Evolutionary conservation across 2,797 vertebrate species (phyloP).

Genomic region (Acrocephalus scirpaceus): DNA sequence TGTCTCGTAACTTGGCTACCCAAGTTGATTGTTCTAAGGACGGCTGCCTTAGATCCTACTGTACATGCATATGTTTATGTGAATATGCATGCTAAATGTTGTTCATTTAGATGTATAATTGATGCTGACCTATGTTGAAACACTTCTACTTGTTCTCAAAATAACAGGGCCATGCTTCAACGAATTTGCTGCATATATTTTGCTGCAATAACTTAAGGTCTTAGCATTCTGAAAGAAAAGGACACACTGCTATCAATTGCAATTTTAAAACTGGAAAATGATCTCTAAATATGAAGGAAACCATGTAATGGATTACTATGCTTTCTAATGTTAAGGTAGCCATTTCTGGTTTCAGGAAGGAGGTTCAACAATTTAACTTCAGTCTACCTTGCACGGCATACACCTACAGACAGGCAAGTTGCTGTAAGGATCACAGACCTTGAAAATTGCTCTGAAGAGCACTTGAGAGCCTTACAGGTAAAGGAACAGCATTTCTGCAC

Average conservation of each 20-base stretch:
- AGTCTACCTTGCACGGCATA: constrained; percentile 90
- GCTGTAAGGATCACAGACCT: constrained; percentile 92
- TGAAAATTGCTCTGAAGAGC: constrained; percentile 93
- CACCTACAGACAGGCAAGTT: constrained; percentile 87
- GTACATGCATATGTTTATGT: background rate
- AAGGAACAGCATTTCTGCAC: background rate
- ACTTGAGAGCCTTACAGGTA: constrained; percentile 92
- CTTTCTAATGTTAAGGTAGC: background rate
- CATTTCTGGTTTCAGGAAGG: constrained; percentile 79
- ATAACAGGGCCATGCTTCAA: background rate
- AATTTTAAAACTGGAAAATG: background rate
- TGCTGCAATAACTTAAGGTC: background rate
- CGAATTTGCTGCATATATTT: background rate
- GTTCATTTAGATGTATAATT: background rate
- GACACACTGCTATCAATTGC: background rate
- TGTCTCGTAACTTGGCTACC: background rate
- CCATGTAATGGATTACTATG: background rate
- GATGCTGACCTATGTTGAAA: background rate
- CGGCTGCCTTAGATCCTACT: background rate
- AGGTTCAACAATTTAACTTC: constrained; percentile 93
- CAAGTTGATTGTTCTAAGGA: background rate
- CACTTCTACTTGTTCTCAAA: background rate
- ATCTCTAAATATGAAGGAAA: background rate
- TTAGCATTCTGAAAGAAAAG: background rate
- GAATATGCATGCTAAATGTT: background rate